phyloP scores from a whole-genome alignment of 2,888 invertebrate species.

The Aphodius granarius region DNA sequence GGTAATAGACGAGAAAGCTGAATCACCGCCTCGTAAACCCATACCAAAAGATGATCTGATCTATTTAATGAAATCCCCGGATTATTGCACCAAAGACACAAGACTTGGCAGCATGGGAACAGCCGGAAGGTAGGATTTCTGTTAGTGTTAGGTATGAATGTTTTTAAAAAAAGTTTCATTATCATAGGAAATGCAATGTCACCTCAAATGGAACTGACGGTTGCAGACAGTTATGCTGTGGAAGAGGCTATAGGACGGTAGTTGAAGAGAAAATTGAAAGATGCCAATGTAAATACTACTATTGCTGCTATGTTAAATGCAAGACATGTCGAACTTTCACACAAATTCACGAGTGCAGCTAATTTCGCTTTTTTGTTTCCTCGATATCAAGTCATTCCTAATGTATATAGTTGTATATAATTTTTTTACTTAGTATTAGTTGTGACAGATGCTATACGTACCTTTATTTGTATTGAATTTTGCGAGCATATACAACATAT shows the following conservation, averaged over 20 bases:
- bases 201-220: slow-evolving; percentile 68
- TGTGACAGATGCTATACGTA: neutral
- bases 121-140: slow-evolving; percentile 66
- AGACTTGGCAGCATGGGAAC: slow-evolving; percentile 77
- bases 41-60: slow-evolving; percentile 62
- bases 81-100: slow-evolving; percentile 77
- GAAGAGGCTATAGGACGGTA: slow-evolving; percentile 73
- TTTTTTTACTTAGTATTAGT: neutral
- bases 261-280: slow-evolving; percentile 70
- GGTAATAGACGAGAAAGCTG: neutral
- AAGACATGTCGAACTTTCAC: slow-evolving; percentile 74
- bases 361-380: slow-evolving; percentile 34
- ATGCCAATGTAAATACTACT: slow-evolving; percentile 84
- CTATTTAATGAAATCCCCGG: slow-evolving; percentile 78
- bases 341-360: slow-evolving; percentile 74
- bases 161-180: neutral
- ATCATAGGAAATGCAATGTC: slow-evolving; percentile 69
- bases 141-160: neutral
- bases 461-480: neutral
- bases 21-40: neutral
- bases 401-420: neutral
- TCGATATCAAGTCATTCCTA: neutral
- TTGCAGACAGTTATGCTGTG: slow-evolving; percentile 82
- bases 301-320: slow-evolving; percentile 88
- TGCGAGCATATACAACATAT: too few relatives aligned